Percentiles rank a stretch among this genome's conserved stretches.
phyloP scores from a whole-genome alignment of 2,888 invertebrate genomes.

The Napeogenes inachia region DNA sequence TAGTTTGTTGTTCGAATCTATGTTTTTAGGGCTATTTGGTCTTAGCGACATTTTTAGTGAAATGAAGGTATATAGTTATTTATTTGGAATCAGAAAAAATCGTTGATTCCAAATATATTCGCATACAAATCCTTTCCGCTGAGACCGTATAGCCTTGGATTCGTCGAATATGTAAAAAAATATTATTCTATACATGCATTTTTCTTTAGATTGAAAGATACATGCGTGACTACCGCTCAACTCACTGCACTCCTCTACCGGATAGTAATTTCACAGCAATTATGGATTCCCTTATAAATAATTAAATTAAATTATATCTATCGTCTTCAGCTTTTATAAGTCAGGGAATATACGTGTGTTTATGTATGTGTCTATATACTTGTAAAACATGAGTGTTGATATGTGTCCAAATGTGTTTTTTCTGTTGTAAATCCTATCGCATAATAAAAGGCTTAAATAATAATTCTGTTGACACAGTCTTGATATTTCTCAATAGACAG shows the following conservation, averaged over 20 bases:
- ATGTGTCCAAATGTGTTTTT: slow-evolving; percentile 1
- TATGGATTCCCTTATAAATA: slow-evolving; percentile 22
- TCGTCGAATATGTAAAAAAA: background rate
- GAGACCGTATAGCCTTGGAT: too few species aligned
- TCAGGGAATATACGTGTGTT: slow-evolving; percentile 5
- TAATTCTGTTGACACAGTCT: background rate
- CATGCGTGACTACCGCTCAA: slow-evolving; percentile 89
- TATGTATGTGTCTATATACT: slow-evolving; percentile 3
- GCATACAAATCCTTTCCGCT: too few species aligned
- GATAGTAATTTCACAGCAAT: slow-evolving; percentile 64
- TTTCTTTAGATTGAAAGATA: slow-evolving; percentile 84
- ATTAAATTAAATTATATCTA: background rate
- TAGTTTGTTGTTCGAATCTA: too few species aligned
- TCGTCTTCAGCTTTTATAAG: background rate
- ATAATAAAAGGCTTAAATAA: background rate
- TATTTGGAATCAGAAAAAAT: too few species aligned
- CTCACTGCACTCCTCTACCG: slow-evolving; percentile 91
- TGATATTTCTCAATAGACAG: background rate
- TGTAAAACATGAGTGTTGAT: background rate
- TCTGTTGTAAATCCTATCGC: background rate
- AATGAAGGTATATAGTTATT: too few species aligned
- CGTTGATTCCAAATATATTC: too few species aligned
- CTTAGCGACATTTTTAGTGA: too few species aligned
- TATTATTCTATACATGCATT: slow-evolving; percentile 27
- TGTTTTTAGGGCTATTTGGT: too few species aligned